Conservation (phyloP, 2,113 vertebrate genomes). For the Labeo rohita region DNA sequence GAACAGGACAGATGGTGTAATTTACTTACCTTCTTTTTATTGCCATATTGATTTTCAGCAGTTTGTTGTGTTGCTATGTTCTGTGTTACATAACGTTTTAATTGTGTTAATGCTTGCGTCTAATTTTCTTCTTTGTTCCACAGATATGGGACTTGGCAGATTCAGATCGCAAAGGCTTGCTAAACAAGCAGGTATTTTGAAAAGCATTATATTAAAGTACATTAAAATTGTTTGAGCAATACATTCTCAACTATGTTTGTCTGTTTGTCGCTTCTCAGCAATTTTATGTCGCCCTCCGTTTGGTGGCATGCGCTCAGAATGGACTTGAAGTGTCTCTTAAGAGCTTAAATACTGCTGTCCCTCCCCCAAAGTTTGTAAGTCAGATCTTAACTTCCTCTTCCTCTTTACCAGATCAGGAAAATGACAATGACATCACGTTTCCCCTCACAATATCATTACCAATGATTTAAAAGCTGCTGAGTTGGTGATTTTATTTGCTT, state of each 20-base stretch:
- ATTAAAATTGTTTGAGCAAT: not conserved
- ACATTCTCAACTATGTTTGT: not conserved
- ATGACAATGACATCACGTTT: not conserved
- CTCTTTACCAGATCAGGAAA: slow-evolving; percentile 19
- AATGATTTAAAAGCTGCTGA: slow-evolving; percentile 14
- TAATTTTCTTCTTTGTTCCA: slow-evolving; percentile 50
- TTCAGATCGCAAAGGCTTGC: slow-evolving; percentile 90
- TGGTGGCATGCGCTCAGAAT: slow-evolving; percentile 98
- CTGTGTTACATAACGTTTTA: not conserved
- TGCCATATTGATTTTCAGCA: not conserved
- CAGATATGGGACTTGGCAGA: slow-evolving; percentile 99
- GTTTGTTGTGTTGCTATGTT: not conserved
- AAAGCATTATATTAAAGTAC: not conserved
- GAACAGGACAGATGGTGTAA: not conserved
- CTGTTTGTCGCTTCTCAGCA: slow-evolving; percentile 76
- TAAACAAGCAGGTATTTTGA: slow-evolving; percentile 91
- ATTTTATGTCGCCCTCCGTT: slow-evolving; percentile 92
- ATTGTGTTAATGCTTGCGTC: not conserved
- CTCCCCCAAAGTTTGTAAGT: slow-evolving; percentile 97
- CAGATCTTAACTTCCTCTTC: not conserved
- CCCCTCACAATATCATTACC: not conserved
- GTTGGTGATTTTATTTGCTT: slow-evolving; percentile 9
- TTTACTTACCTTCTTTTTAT: not conserved
- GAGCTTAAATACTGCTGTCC: slow-evolving; percentile 87
- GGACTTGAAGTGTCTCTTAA: slow-evolving; percentile 92